Conservation (phyloP, 2,113 vertebrate genomes). For the Corythornis madagascariensis region DNA sequence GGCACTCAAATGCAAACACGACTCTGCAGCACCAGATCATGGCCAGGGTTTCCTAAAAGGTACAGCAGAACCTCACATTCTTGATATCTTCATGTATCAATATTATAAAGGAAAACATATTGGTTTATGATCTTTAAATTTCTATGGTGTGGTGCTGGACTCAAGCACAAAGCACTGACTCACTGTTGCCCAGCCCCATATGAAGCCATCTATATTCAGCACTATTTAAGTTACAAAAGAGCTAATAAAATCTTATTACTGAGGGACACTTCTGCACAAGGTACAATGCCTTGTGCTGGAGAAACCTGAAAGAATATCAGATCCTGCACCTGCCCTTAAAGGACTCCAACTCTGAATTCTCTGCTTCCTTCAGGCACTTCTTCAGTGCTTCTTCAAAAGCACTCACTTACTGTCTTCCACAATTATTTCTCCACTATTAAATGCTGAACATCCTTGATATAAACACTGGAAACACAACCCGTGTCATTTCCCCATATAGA, state of each 20-base stretch:
- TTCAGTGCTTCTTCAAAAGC: not conserved
- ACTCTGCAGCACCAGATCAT: not conserved
- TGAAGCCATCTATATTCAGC: not conserved
- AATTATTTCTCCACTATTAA: not conserved
- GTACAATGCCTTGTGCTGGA: rapidly evolving
- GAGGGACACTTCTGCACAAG: not conserved
- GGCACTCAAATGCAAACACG: not conserved
- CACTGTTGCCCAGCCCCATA: not conserved
- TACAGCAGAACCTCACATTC: not conserved
- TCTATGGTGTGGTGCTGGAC: not conserved
- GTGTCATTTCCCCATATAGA: not conserved
- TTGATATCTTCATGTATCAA: not conserved
- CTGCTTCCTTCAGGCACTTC: not conserved
- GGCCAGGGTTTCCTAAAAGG: not conserved
- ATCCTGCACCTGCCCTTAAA: not conserved
- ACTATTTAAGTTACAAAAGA: not conserved
- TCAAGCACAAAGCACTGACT: not conserved
- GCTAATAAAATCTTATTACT: not conserved
- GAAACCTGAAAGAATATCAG: not conserved
- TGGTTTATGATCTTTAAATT: not conserved
- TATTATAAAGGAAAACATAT: not conserved
- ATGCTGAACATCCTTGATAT: not conserved
- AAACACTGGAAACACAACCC: not conserved
- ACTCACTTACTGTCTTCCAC: not conserved
- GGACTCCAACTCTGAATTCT: not conserved